phyloP scores from a whole-genome alignment of 2,797 vertebrate genomes.

The Labroides dimidiatus region DNA sequence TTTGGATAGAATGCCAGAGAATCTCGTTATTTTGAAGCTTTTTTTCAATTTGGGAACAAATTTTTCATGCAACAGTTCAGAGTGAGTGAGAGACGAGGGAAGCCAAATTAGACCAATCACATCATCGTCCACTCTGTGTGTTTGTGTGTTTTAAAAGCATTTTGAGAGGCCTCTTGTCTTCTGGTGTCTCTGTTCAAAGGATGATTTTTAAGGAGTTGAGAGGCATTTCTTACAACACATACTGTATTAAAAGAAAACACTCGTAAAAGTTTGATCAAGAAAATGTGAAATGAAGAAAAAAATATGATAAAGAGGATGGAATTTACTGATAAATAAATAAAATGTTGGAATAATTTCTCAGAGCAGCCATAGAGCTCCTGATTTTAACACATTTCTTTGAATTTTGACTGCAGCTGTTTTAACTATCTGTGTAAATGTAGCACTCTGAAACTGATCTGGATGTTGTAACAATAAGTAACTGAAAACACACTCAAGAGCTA shows the following conservation, averaged over 20 bases:
- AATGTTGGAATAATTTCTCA: no score
- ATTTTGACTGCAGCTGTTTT: no score
- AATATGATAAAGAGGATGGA: no score
- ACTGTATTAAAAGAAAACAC: background rate
- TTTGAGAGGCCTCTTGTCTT: constrained; percentile 3
- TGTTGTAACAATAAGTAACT: no score
- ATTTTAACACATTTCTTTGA: no score
- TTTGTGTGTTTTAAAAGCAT: background rate
- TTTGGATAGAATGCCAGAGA: constrained; percentile 53
- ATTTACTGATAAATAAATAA: no score
- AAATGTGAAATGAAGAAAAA: no score
- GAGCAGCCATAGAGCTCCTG: no score
- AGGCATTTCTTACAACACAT: background rate
- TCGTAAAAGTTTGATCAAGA: no score
- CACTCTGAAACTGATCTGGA: no score
- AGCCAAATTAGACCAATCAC: constrained; percentile 44
- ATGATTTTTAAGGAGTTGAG: constrained; percentile 2
- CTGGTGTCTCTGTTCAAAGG: background rate
- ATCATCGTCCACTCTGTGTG: constrained; percentile 19
- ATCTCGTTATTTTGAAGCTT: constrained; percentile 52
- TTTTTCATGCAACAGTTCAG: constrained; percentile 24
- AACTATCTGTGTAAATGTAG: no score
- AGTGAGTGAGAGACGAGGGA: constrained; percentile 4
- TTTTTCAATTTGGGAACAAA: constrained; percentile 25
- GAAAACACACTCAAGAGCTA: background rate